Evolutionary conservation across 2,113 vertebrate genomes (phyloP), one percentile per base, ranked within the genome.

Genomic region (Corvus hawaiiensis): DNA sequence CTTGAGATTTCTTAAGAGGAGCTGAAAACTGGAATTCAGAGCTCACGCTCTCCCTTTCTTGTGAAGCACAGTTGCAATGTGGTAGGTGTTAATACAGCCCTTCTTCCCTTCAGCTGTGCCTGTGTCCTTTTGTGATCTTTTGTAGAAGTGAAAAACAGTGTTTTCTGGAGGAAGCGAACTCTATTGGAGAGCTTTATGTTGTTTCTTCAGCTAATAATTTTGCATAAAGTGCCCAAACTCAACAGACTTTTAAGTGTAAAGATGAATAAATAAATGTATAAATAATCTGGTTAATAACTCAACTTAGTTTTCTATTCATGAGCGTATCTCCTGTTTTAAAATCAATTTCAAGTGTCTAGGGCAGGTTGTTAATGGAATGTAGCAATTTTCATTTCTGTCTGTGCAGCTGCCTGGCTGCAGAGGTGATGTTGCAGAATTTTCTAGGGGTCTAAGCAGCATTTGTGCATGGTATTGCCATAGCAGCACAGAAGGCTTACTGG

Each of bases 131-230:
- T 46, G 63, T 75, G 76, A 61, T 66, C 80, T 93, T 86, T 62
- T 49, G 30, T 64, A 46, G 73, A 89, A 62, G 49, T 82, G 69
- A 84, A 82, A 48, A 89, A 37, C 21, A 64, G 37, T 49, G 44
- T 87, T 75, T 89, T 61, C 49, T 72, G 78, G n/a, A 89, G 73
- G 75, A 94, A 82, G 30, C 41, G 30, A 79, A 41, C 44, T 71
- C 51, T 64, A 4, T 74, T 90, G 84, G 66, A 66, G 28, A 85
- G 49, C 28, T 90, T 83, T 63, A 3, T 79, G 16, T 88, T 85
- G 63, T 95, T 94, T 94, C 75, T 94, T 87, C 67, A 77, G 78
- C 75, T 81, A 92, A 41, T 91, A 90, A 85, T 93, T 94, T 92
- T 90, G 51, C 75, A 83, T 85, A 30, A 93, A 92, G 26, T 85